A percentile compares a stretch with the other conserved stretches of the same genome.
Evolutionary conservation across 2,113 vertebrate genomes (phyloP).

Genomic region (Oreochromis spilurus): DNA sequence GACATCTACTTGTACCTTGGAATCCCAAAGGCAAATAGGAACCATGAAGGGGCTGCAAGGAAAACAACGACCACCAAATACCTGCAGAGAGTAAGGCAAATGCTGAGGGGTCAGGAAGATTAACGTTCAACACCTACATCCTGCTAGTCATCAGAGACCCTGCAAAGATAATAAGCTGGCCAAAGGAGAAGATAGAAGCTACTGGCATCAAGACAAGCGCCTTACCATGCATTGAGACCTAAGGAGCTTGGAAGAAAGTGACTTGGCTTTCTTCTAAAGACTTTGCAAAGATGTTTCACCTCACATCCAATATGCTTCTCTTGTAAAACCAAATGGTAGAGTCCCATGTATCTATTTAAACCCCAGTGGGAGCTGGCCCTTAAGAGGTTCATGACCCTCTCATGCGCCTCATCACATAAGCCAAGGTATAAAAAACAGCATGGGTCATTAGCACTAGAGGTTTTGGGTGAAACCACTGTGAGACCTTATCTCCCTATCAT

Average conservation of each 20-base stretch:
- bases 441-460: background rate
- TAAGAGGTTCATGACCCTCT: background rate
- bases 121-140: background rate
- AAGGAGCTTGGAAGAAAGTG: background rate
- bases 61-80: background rate
- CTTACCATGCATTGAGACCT: background rate
- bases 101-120: background rate
- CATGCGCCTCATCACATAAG: background rate
- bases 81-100: background rate
- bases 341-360: background rate
- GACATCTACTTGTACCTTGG: background rate
- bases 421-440: background rate
- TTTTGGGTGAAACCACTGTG: background rate
- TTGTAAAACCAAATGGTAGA: background rate
- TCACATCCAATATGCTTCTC: background rate
- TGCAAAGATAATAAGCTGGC: background rate
- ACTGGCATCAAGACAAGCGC: background rate
- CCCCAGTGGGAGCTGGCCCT: background rate
- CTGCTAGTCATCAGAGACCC: background rate
- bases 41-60: background rate
- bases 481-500: background rate
- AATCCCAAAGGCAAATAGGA: background rate
- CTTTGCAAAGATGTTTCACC: background rate
- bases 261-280: background rate
- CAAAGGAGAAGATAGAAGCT: background rate